Conservation (phyloP, 2,888 invertebrate species). For the Caenorhabditis sp. region DNA sequence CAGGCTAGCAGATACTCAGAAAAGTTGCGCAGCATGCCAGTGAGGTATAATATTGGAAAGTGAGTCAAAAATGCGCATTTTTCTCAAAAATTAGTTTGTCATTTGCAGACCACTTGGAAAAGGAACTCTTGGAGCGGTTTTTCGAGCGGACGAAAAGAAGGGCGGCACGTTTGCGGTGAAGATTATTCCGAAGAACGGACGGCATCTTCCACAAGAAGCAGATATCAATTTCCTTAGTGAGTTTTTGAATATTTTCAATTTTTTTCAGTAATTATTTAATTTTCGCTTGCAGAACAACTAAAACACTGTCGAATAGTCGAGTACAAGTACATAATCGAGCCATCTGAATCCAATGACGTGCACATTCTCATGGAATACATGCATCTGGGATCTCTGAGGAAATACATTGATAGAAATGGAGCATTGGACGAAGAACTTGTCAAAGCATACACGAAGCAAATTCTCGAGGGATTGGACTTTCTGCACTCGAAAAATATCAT, state of each 20-base stretch:
- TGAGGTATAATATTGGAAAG: slow-evolving; percentile 46
- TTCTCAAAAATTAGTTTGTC: neutral
- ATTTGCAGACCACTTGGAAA: slow-evolving; percentile 45
- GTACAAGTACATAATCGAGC: slow-evolving; percentile 57
- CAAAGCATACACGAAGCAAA: slow-evolving; percentile 74
- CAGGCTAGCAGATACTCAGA: slow-evolving; percentile 50
- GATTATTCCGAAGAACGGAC: slow-evolving; percentile 41
- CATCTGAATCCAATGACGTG: slow-evolving; percentile 53
- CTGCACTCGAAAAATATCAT: slow-evolving; percentile 85
- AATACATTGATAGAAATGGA: slow-evolving; percentile 55
- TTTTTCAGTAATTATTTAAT: neutral
- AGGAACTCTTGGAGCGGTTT: slow-evolving; percentile 54
- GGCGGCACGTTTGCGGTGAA: slow-evolving; percentile 56
- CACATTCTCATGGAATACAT: slow-evolving; percentile 85
- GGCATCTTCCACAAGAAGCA: slow-evolving; percentile 52
- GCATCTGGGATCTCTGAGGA: slow-evolving; percentile 85
- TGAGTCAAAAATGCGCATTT: slow-evolving; percentile 1
- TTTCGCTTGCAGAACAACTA: slow-evolving; percentile 39
- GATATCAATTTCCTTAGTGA: slow-evolving; percentile 61
- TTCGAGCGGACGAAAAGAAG: slow-evolving; percentile 26
- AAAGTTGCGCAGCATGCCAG: slow-evolving; percentile 24
- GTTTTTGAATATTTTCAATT: slow-evolving; percentile 5
- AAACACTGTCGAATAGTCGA: slow-evolving; percentile 51
- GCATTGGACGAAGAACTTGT: slow-evolving; percentile 38
- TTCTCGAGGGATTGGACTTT: slow-evolving; percentile 85